phyloP scores from a whole-genome alignment of 2,797 vertebrate species.

The Staurois parvus region DNA sequence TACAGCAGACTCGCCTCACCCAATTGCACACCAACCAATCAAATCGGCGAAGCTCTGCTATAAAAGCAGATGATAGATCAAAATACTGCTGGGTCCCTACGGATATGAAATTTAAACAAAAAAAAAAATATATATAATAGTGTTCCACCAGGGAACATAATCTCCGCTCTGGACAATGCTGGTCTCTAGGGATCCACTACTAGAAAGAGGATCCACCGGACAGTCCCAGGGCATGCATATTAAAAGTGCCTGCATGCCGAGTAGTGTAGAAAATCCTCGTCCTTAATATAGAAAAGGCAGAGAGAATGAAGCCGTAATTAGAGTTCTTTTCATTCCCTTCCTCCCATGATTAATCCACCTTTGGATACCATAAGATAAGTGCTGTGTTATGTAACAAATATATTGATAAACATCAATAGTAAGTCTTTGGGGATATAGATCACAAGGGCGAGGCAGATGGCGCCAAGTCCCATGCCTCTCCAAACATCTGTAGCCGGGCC shows the following conservation, averaged over 20 bases:
- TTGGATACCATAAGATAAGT: constrained; percentile 23
- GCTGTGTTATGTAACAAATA: constrained; percentile 4
- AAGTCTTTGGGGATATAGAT: neutral
- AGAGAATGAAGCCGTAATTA: neutral
- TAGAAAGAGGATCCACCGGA: constrained; percentile 7
- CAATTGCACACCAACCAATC: no score
- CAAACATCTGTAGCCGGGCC: neutral
- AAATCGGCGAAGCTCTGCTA: neutral
- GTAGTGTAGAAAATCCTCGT: neutral
- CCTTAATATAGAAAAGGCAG: neutral
- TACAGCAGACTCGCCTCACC: no score
- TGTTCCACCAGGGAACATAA: constrained; percentile 21
- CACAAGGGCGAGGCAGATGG: neutral
- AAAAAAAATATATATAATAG: neutral
- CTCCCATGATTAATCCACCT: neutral
- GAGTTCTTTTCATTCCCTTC: neutral
- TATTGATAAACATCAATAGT: neutral
- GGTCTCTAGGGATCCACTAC: neutral
- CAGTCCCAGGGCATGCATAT: neutral
- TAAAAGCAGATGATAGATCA: neutral
- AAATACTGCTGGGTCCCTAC: constrained; percentile 26
- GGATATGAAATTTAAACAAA: neutral
- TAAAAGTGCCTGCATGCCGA: neutral
- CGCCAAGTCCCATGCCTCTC: neutral
- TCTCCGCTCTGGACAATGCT: neutral